phyloP scores from a whole-genome alignment of 2,797 vertebrate genomes.

The Micropoecilia bifurca region DNA sequence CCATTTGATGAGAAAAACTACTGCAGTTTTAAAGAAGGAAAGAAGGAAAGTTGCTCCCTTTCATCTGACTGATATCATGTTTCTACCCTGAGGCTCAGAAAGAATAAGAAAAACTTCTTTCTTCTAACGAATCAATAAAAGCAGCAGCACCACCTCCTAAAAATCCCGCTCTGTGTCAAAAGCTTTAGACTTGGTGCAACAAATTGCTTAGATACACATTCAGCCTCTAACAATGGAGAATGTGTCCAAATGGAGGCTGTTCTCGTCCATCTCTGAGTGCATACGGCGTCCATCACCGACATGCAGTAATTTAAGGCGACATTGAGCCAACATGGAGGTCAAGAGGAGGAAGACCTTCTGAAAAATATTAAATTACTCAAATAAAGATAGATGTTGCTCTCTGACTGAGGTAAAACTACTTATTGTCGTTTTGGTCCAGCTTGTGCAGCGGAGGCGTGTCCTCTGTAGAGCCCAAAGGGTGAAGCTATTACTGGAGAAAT shows the following conservation, averaged over 20 bases:
- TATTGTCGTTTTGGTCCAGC: neutral
- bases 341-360: neutral
- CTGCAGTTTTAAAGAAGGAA: conserved; percentile 56
- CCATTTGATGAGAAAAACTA: conserved; percentile 36
- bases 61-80: conserved; percentile 64
- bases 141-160: conserved; percentile 13
- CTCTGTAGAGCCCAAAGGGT: neutral
- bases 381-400: neutral
- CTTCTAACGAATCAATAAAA: conserved; percentile 48
- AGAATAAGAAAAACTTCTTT: conserved; percentile 60
- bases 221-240: neutral
- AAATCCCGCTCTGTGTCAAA: neutral
- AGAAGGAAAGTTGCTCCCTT: conserved; percentile 41
- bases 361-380: conserved; percentile 3
- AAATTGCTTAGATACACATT: conserved; percentile 1
- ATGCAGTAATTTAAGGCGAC: neutral
- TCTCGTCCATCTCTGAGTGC: neutral
- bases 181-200: neutral
- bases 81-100: conserved; percentile 55
- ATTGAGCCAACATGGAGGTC: neutral
- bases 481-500: conserved; percentile 3
- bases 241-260: neutral
- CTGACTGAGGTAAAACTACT: neutral
- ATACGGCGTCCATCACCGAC: neutral
- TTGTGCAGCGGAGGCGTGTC: neutral